Conservation (phyloP, 1,140 invertebrate genomes). For the Coboldia fuscipes region DNA sequence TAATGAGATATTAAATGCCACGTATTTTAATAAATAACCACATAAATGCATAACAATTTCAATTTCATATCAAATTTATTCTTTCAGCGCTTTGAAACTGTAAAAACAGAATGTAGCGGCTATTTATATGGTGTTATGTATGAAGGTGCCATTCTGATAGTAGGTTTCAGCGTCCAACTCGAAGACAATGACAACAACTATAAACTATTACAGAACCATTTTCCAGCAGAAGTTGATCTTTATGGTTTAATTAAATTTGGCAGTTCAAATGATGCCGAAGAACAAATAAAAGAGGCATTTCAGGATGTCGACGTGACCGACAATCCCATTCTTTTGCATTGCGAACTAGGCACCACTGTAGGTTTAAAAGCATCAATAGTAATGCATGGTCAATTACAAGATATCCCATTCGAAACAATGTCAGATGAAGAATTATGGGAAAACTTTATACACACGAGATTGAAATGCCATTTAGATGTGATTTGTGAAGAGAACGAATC, state of each 20-base stretch:
- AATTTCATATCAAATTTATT: conserved; percentile 5
- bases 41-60: too few species aligned
- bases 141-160: conserved; percentile 40
- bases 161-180: conserved; percentile 37
- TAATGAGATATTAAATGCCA: too few species aligned
- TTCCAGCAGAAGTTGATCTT: conserved; percentile 50
- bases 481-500: conserved; percentile 27
- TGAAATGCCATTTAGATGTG: conserved; percentile 29
- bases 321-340: conserved; percentile 44
- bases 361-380: conserved; percentile 39
- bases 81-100: conserved; percentile 30
- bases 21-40: conserved; percentile 2
- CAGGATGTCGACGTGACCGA: conserved; percentile 54
- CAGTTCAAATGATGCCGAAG: conserved; percentile 20
- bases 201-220: conserved; percentile 33
- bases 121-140: conserved; percentile 51
- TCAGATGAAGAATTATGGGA: conserved; percentile 33
- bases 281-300: conserved; percentile 32
- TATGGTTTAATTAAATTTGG: conserved; percentile 44
- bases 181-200: conserved; percentile 27
- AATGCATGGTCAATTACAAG: conserved; percentile 44
- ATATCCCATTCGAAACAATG: conserved; percentile 34
- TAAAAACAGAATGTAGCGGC: conserved; percentile 33
- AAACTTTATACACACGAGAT: conserved; percentile 40
- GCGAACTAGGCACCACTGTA: conserved; percentile 26